Conservation (phyloP, 1,140 invertebrate species). For the Rhagoletis zephyria region DNA sequence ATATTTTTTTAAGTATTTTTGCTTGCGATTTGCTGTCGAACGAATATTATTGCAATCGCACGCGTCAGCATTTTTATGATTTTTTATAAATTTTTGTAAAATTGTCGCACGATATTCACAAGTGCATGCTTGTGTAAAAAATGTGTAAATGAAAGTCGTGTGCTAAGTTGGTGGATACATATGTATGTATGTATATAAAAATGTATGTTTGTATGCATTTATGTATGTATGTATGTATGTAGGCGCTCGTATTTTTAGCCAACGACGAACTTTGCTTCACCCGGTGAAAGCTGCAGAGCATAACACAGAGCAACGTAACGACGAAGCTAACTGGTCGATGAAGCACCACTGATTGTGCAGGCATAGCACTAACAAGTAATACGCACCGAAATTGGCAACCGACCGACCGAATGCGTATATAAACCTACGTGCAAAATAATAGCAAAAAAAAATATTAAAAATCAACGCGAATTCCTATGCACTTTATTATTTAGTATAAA, state of each 20-base stretch:
- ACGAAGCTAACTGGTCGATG: neutral
- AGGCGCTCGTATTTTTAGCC: neutral
- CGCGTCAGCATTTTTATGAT: neutral
- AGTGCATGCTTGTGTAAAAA: neutral
- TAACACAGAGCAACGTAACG: neutral
- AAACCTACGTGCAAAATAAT: neutral
- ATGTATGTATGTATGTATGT: neutral
- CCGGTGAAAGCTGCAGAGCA: neutral
- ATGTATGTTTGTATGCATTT: neutral
- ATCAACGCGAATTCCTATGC: no score
- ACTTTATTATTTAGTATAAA: no score
- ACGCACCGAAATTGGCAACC: slow-evolving; percentile 25
- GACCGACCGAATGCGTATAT: neutral
- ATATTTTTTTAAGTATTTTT: neutral
- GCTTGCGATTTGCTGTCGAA: neutral
- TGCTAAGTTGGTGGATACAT: neutral
- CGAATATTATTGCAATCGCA: neutral
- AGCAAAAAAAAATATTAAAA: no score
- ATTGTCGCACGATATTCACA: neutral
- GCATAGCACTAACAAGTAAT: neutral
- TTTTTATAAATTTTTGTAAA: slow-evolving; percentile 3
- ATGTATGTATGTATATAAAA: neutral
- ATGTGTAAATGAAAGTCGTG: neutral
- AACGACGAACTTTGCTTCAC: neutral
- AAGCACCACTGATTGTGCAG: slow-evolving; percentile 17